Percentiles rank a stretch among this genome's conserved stretches.
phyloP scores from a whole-genome alignment of 2,888 invertebrate species.

The Stegophylla sp. region DNA sequence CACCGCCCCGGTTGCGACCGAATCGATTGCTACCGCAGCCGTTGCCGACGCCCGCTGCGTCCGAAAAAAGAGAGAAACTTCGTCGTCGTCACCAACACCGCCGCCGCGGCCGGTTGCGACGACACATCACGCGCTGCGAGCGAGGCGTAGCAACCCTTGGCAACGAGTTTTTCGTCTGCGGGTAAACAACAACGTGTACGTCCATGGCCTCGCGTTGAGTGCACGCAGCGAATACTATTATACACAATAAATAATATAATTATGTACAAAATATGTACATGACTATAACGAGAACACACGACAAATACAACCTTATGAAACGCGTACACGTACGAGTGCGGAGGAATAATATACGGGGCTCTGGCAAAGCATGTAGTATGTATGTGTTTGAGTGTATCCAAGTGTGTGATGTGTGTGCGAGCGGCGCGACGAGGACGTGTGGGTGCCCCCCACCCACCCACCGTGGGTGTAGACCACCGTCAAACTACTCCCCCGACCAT shows the following conservation, averaged over 20 bases:
- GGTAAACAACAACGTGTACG: slow-evolving; percentile 15
- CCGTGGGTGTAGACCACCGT: slow-evolving; percentile 4
- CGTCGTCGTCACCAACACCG: not conserved
- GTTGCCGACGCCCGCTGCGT: slow-evolving; percentile 7
- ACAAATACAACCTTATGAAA: too few species aligned
- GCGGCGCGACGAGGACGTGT: not conserved
- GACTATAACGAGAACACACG: too few species aligned
- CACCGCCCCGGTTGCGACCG: not conserved
- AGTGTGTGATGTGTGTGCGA: not conserved
- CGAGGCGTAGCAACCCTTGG: slow-evolving; percentile 13
- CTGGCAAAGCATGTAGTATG: too few species aligned
- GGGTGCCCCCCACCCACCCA: too few species aligned
- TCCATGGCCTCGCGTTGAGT: too few species aligned
- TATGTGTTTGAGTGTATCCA: too few species aligned
- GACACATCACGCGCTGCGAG: not conserved
- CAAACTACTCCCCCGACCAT: not conserved
- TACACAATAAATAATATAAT: too few species aligned
- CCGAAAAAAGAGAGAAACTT: not conserved
- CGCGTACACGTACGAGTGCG: too few species aligned
- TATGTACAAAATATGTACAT: too few species aligned
- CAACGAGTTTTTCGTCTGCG: slow-evolving; percentile 28
- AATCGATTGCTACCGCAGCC: not conserved
- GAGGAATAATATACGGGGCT: too few species aligned
- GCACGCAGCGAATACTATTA: not conserved
- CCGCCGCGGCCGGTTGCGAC: not conserved